phyloP scores from a whole-genome alignment of 2,888 invertebrate genomes.

The Globia sparganii region DNA sequence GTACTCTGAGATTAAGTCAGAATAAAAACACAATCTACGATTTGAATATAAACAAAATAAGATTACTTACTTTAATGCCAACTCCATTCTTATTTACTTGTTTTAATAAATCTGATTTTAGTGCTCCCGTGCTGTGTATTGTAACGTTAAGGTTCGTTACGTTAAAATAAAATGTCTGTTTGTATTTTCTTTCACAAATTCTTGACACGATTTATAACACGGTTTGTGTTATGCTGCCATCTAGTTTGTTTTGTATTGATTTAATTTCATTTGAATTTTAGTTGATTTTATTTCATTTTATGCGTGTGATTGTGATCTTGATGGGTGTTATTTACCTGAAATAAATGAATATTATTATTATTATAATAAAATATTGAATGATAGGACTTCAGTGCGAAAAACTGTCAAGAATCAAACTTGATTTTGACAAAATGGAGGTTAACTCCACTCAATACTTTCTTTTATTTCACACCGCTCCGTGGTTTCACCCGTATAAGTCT shows the following conservation, averaged over 20 bases:
- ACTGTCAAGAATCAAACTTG: too few species aligned
- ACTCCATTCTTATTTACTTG: constrained; percentile 26
- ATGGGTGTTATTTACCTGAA: too few species aligned
- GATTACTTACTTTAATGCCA: constrained; percentile 27
- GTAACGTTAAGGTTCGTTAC: constrained; percentile 35
- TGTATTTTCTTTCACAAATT: constrained; percentile 1
- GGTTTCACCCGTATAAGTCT: not conserved
- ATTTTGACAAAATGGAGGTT: not conserved
- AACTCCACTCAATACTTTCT: not conserved
- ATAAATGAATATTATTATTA: too few species aligned
- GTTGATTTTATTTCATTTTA: too few species aligned
- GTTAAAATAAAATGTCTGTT: constrained; percentile 22
- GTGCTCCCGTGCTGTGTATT: constrained; percentile 31
- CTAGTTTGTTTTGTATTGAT: too few species aligned
- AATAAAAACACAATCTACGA: constrained; percentile 2
- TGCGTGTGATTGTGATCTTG: too few species aligned
- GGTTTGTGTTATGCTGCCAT: too few species aligned
- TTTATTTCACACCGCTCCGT: not conserved
- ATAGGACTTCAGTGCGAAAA: not conserved
- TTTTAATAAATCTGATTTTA: constrained; percentile 40
- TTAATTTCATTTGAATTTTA: too few species aligned
- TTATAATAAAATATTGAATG: not conserved
- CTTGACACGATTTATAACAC: not conserved
- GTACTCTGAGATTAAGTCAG: not conserved
- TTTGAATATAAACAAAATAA: constrained; percentile 21